These are phyloP conservation scores for Micrasema minimum DNA, from an alignment of 1,140 invertebrate species.

Conservation along the genomic window DNA sequence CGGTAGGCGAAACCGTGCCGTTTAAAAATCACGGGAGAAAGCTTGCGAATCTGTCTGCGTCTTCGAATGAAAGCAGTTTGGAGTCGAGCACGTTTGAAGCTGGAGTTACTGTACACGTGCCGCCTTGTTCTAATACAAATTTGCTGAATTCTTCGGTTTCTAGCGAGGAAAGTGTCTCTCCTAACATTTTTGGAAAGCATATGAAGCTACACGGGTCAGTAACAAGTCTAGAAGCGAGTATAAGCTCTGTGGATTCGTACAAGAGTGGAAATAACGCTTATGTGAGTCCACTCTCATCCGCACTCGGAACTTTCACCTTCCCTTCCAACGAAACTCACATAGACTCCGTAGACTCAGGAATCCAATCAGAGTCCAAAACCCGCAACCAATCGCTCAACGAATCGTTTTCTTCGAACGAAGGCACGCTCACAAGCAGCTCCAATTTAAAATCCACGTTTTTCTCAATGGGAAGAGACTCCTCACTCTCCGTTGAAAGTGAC, in stretches of 20 bases:
- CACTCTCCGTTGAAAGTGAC: conserved; percentile 26
- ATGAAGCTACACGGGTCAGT: conserved; percentile 63
- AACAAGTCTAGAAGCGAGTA: conserved; percentile 64
- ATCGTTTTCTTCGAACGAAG: conserved; percentile 63
- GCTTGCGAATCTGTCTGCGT: conserved; percentile 39
- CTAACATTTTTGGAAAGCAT: conserved; percentile 62
- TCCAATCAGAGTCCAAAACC: conserved; percentile 58
- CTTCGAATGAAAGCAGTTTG: conserved; percentile 49
- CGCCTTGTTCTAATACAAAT: conserved; percentile 47
- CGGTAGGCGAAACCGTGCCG: not conserved
- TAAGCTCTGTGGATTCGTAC: conserved; percentile 63
- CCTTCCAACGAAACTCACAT: conserved; percentile 47
- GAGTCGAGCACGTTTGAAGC: conserved; percentile 49
- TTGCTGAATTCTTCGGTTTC: conserved; percentile 62
- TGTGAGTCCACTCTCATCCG: too few species aligned
- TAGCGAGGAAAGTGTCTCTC: conserved; percentile 65
- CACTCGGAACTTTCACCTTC: conserved; percentile 24
- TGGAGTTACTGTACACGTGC: conserved; percentile 20
- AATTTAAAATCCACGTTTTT: conserved; percentile 41
- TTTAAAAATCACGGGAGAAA: conserved; percentile 33
- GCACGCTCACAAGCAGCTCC: conserved; percentile 63
- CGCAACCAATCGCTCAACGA: conserved; percentile 60
- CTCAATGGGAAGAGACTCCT: conserved; percentile 23
- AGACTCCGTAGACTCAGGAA: conserved; percentile 64
- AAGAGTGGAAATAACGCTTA: conserved; percentile 54